Evolutionary conservation across 2,888 invertebrate genomes (phyloP).

Genomic region (Platerodrilus igneus): DNA sequence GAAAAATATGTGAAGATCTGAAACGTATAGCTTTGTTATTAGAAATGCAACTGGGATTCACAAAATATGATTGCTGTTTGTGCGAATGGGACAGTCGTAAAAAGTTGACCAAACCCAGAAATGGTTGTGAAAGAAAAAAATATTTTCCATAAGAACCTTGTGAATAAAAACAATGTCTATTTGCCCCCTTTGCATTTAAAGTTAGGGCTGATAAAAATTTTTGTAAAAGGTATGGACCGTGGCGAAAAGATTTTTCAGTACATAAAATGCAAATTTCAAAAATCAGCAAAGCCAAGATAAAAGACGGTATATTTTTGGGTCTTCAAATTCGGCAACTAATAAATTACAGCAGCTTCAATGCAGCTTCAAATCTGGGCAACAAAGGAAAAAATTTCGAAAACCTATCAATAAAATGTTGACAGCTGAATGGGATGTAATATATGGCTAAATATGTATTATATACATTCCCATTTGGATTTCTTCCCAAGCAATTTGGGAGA

Average conservation of each 20-base stretch:
- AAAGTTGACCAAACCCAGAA: neutral
- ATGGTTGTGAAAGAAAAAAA: neutral
- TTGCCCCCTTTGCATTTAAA: conserved; percentile 7
- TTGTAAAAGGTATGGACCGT: conserved; percentile 14
- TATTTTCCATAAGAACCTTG: too few relatives aligned
- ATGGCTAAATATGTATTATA: conserved; percentile 36
- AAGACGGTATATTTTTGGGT: conserved; percentile 20
- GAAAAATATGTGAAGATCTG: too few relatives aligned
- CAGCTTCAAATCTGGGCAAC: conserved; percentile 21
- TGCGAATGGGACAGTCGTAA: too few relatives aligned
- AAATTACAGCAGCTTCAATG: conserved; percentile 16
- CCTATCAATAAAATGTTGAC: conserved; percentile 17
- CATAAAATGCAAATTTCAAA: conserved; percentile 14
- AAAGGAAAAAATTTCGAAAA: conserved; percentile 15
- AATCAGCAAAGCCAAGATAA: conserved; percentile 19
- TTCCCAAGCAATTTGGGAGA: conserved; percentile 37
- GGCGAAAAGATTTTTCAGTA: conserved; percentile 11
- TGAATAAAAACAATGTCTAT: too few relatives aligned
- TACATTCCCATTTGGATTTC: conserved; percentile 32
- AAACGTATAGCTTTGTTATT: too few relatives aligned
- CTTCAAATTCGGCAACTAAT: conserved; percentile 20
- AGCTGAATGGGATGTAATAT: conserved; percentile 17
- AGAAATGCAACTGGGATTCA: too few relatives aligned
- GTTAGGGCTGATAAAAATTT: conserved; percentile 14
- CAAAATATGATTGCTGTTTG: too few relatives aligned